These are phyloP conservation scores for Amblyjoppa fuscipennis DNA, from an alignment of 2,888 invertebrate species.

Conservation along the genomic window DNA sequence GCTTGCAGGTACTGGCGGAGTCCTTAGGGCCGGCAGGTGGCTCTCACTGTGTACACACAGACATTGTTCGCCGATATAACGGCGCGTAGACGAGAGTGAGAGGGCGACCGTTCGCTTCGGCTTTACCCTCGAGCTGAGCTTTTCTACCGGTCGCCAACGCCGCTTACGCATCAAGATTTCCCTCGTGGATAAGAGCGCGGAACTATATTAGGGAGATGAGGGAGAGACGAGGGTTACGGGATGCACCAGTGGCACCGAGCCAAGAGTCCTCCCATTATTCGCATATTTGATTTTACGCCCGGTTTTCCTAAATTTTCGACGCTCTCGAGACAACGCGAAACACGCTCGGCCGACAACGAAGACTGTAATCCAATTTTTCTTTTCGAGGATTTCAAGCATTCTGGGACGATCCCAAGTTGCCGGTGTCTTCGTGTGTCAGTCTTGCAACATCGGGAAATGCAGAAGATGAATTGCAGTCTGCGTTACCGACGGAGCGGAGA, in stretches of 20 bases:
- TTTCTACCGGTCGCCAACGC: slow-evolving; percentile 25
- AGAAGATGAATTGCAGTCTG: too few relatives aligned
- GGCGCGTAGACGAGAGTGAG: background rate
- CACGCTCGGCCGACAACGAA: background rate
- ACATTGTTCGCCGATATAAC: background rate
- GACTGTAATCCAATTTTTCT: too few relatives aligned
- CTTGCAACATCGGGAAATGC: too few relatives aligned
- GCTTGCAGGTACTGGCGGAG: background rate
- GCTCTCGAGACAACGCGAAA: background rate
- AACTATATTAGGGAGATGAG: slow-evolving; percentile 30
- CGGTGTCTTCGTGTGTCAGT: too few relatives aligned
- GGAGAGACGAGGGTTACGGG: background rate
- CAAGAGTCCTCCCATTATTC: slow-evolving; percentile 12
- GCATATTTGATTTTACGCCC: slow-evolving; percentile 12
- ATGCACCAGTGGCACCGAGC: background rate
- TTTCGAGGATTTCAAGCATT: too few relatives aligned
- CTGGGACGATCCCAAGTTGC: too few relatives aligned
- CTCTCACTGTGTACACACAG: background rate
- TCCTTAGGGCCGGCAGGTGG: background rate
- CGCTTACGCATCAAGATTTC: slow-evolving; percentile 61
- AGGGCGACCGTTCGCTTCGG: background rate
- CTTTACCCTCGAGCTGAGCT: slow-evolving; percentile 15
- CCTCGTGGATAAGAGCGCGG: slow-evolving; percentile 48
- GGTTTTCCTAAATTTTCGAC: background rate
- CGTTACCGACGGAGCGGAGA: too few relatives aligned